Base-by-base conservation (phyloP, 2,113 vertebrate species). In the Sinocyclocheilus anophthalmus region DNA sequence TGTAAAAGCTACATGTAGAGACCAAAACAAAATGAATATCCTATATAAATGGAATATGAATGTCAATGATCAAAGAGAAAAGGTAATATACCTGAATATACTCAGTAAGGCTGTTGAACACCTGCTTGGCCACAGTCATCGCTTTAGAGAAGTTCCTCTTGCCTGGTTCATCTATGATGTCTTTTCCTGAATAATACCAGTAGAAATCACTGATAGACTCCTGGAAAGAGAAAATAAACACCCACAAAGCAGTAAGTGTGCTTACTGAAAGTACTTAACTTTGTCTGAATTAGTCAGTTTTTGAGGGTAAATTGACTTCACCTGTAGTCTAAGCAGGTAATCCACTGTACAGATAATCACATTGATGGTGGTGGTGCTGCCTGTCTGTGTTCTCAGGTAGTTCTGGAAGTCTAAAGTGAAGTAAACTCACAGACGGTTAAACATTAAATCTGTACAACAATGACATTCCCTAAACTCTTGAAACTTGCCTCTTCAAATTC, bases 201-300 rank as follows among this genome's bases (percentile, higher is more conserved):
- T 99, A 99, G 92, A 99, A 99, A 90, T 99, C 98, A 81, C 98
- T 99, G 93, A 99, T 99, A 30, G 97, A 99, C 91, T 98, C 97
- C 97, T 98, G 88, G 9, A 88, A 13, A 67, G 16, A 14, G 55
- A 30, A 65, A 30, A 57, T 3, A 70, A 53, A 76, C 50, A 0
- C 3, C 5, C 75, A 53, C 12, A 76, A 50, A 45, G 13, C 1
- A 24, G 18, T 53, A 30, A 20, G 45, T 55, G 12, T 75, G 39
- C 30, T 37, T 37, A 37, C 37, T 37, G 37, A 5, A 5, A 59
- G 7, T 59, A 59, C 55, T 22, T 59, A 8, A 20, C 55, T 57
- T 7, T 18, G 55, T 59, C 55, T 59, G 0, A 59, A 22, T 9
- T 59, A 22, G 55, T 59, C 55, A 5, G 24, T 76, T 53, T 39